Base-by-base conservation (phyloP, 2,113 vertebrate genomes). In the Chloebia gouldiae region DNA sequence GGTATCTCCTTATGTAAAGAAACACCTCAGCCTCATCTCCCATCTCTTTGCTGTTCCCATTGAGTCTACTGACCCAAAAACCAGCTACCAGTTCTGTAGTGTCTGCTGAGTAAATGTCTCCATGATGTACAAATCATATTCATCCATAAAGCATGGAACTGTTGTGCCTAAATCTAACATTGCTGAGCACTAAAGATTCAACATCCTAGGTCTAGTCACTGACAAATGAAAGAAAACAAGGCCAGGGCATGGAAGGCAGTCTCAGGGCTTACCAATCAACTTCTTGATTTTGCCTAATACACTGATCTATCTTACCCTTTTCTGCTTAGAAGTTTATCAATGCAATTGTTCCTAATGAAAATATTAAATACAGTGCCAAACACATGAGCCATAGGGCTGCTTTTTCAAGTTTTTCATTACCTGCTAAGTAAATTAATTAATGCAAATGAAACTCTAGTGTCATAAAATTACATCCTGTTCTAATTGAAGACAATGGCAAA, bases 381-480 rank as follows among this genome's bases (percentile, higher is more conserved):
- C 37, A 75, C 75, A 47, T 75, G 81, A 90, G 82, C 89, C 86
- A 94, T 78, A 91, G 71, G 90, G 70, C 64, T 96, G 66, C 86
- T 95, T 97, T 95, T 92, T 92, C 85, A 93, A 90, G 47, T 45
- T 85, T 92, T 91, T 92, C 79, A 92, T 95, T 94, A 93, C 86
- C 88, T 90, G 51, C 88, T 94, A 94, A 90, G 87, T 97, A 92
- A 95, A 96, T 95, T 95, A 96, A 95, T 97, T 96, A 95, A 96
- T 93, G 85, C 87, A 95, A 97, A 97, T 95, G 63, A 91, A 96
- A 75, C 66, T 93, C 87, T 37, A 16, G 44, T 89, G 59, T 92
- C 51, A 19, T 96, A 86, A 90, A 96, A 54, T 4, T 15, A 87
- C 89, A 87, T 92, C 80, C 78, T 76, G 45, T 81, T 95, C 59